Conservation (phyloP, 2,797 vertebrate species). For the Macropus fuliginosus region DNA sequence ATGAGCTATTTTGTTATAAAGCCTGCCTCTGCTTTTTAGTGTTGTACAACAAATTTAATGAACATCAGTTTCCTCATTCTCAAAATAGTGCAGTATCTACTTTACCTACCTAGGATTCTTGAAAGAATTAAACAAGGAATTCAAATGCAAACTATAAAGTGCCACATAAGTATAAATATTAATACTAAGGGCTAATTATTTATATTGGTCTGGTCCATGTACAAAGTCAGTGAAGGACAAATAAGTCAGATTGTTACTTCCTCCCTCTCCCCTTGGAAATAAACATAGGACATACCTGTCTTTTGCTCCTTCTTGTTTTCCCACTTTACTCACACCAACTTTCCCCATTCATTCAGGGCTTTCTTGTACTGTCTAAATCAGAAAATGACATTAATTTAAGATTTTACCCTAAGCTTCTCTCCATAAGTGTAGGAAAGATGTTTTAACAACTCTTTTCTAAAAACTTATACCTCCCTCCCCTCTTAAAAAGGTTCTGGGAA, state of each 20-base stretch:
- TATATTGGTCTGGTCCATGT: background rate
- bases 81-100: background rate
- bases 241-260: background rate
- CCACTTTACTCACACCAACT: background rate
- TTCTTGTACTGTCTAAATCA: conserved; percentile 18
- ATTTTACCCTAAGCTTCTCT: background rate
- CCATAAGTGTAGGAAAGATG: background rate
- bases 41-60: background rate
- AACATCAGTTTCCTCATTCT: background rate
- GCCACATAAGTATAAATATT: background rate
- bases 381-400: conserved; percentile 21
- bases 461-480: background rate
- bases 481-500: background rate
- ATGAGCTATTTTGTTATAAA: background rate
- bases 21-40: background rate
- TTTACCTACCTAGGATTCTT: background rate
- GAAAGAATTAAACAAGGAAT: background rate
- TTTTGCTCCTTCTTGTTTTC: background rate
- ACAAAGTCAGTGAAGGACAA: background rate
- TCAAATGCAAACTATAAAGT: background rate
- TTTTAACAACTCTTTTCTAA: background rate
- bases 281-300: background rate
- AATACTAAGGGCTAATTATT: background rate
- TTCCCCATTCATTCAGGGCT: background rate
- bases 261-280: background rate